Base-by-base conservation (phyloP, 2,888 invertebrate genomes). In the Phlogophora meticulosa region DNA sequence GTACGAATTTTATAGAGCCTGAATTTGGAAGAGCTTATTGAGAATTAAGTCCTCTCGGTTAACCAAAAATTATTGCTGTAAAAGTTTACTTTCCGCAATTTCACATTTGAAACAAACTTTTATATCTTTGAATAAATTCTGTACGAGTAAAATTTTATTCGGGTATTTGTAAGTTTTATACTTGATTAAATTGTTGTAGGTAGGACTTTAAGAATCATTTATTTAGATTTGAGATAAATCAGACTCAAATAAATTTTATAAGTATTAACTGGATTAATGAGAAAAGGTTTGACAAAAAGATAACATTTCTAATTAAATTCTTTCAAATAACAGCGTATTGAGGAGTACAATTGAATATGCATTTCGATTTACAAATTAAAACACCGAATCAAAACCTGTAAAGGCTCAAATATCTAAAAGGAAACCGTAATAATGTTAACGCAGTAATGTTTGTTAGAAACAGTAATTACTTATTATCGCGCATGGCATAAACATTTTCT, bases 1-100 rank as follows among this genome's bases (percentile, higher is more conserved):
- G 55, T 58, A 66, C 63, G 71, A 82, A 75, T 76, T 70, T 79
- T 74, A 77, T 77, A 69, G 57, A 57, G 72, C 64, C 62, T 34
- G 66, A 67, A 70, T 79, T 72, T 48, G 40, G 58, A 55, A 72
- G 77, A 61, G 72, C 67, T 76, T 76, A 72, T 53, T 68, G 55
- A 63, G 76, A 69, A 69, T 75, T 60, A 72, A 68, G 72, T 67
- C 43, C 46, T 42, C 66, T 28, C 55, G 66, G 65, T 80, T 66
- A 67, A 43, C 48, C 46, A 57, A 56, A 64, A 66, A 74, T 9
- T 71, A 76, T 78, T 67, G 34, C 56, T 57, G 45, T 34, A 65
- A 58, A 74, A 75, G 55, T 65, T 76, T 72, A 68, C 51, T 59
- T 67, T 15, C 48, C 57, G 51, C 51, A 75, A 67, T 63, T 56